Base-by-base conservation (phyloP, 2,888 invertebrate species). In the Microctonus aethiopoides region DNA sequence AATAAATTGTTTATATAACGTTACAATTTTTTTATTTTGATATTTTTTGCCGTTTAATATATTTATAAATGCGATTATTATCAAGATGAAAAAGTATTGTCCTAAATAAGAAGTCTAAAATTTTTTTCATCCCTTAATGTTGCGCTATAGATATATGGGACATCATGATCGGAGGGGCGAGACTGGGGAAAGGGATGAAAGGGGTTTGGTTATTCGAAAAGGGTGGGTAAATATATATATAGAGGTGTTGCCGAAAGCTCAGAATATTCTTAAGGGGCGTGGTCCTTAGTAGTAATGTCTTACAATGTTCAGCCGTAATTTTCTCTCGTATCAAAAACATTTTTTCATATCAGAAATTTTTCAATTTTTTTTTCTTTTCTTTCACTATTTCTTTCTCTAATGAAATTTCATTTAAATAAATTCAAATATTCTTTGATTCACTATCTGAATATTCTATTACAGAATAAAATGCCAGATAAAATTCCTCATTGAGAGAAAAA, bases 271-370 rank as follows among this genome's bases (percentile, higher is more conserved):
- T 73, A 61, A 76, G 75, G 82, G 83, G 84, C 81, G 84, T 83
- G 83, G 84, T 80, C n/a, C n/a, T n/a, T n/a, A n/a, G n/a, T n/a
- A n/a, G n/a, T n/a, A 74, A 74, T 75, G 62, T 78, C 79, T 80
- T 80, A 80, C 74, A 77, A 78, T 77, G 72, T 73, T 68, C 52
- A 36, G 13, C 24, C 11, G 13, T 32, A 26, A n/a, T 32, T 32
- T 54, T 6, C 65, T 22, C 34, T 13, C 11, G 26, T 24, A 52
- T 16, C 65, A 62, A 54, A 64, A 56, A 64, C 64, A 22, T 29
- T 56, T 26, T 56, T 22, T 7, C 4, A 56, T 29, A 26, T 29
- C n/a, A 29, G 13, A n/a, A 56, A 29, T 26, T n/a, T n/a, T 56
- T 56, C n/a, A 10, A 2, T 26, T 9, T 56, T 26, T 24, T 56